Percentiles rank a stretch among this genome's conserved stretches.
Conservation (phyloP, 2,888 invertebrate genomes). For the Chymomyza amoena region DNA sequence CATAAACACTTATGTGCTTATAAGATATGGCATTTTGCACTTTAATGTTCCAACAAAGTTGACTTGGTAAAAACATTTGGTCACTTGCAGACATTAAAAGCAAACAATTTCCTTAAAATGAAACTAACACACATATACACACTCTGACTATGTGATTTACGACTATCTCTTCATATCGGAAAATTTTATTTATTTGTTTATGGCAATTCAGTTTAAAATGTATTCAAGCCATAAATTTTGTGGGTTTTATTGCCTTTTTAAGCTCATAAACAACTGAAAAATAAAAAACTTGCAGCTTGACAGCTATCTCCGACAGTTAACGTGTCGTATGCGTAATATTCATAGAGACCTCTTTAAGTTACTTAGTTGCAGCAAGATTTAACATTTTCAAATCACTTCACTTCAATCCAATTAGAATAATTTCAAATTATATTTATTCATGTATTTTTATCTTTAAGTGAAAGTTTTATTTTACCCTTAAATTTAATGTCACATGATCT, state of each 20-base stretch:
- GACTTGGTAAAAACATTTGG: slow-evolving; percentile 43
- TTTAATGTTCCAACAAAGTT: slow-evolving; percentile 31
- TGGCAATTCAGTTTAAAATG: slow-evolving; percentile 5
- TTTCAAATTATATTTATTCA: too few species aligned
- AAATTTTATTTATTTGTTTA: slow-evolving; percentile 33
- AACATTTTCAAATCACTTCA: too few species aligned
- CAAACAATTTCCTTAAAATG: slow-evolving; percentile 33
- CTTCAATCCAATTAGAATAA: too few species aligned
- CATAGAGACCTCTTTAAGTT: too few species aligned
- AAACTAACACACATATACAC: neutral
- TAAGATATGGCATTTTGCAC: slow-evolving; percentile 28
- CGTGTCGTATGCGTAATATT: slow-evolving; percentile 28
- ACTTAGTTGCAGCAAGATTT: too few species aligned
- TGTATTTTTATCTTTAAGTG: too few species aligned
- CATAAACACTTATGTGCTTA: neutral
- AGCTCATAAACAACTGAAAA: neutral
- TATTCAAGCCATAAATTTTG: neutral
- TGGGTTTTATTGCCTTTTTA: neutral
- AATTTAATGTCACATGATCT: too few species aligned
- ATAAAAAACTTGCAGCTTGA: neutral
- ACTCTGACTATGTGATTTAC: neutral
- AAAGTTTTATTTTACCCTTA: too few species aligned
- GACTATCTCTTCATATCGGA: slow-evolving; percentile 5
- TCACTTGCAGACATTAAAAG: slow-evolving; percentile 31
- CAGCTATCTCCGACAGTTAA: neutral